phyloP scores from a whole-genome alignment of 2,888 invertebrate species.

The Agrotis ipsilon region DNA sequence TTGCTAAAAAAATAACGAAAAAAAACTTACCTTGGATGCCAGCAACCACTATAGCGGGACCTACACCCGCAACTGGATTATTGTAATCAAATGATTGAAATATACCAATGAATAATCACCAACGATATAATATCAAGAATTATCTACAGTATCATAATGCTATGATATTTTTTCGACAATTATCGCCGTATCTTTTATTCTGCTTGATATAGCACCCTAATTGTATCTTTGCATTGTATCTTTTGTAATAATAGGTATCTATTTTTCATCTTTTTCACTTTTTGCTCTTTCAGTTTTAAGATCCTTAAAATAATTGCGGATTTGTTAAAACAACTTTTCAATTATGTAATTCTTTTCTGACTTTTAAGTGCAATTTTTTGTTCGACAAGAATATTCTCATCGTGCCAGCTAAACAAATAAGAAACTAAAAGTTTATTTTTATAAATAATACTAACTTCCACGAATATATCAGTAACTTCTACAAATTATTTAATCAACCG shows the following conservation, averaged over 20 bases:
- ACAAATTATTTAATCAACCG: neutral
- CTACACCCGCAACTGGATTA: conserved; percentile 77
- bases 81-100: conserved; percentile 78
- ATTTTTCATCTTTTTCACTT: too few relatives aligned
- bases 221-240: too few relatives aligned
- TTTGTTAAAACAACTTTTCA: too few relatives aligned
- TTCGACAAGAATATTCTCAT: too few relatives aligned
- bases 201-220: conserved; percentile 22
- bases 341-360: too few relatives aligned
- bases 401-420: too few relatives aligned
- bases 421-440: too few relatives aligned
- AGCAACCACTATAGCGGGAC: conserved; percentile 68
- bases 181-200: conserved; percentile 53
- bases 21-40: conserved; percentile 68
- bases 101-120: conserved; percentile 75
- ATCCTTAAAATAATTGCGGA: too few relatives aligned
- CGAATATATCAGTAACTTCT: neutral
- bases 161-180: conserved; percentile 48
- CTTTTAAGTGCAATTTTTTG: too few relatives aligned
- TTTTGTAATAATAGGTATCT: too few relatives aligned
- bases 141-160: conserved; percentile 65
- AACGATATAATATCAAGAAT: conserved; percentile 69
- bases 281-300: too few relatives aligned
- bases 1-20: neutral
- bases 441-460: too few relatives aligned